Conservation (phyloP, 2,797 vertebrate genomes). For the Erpetoichthys calabaricus region DNA sequence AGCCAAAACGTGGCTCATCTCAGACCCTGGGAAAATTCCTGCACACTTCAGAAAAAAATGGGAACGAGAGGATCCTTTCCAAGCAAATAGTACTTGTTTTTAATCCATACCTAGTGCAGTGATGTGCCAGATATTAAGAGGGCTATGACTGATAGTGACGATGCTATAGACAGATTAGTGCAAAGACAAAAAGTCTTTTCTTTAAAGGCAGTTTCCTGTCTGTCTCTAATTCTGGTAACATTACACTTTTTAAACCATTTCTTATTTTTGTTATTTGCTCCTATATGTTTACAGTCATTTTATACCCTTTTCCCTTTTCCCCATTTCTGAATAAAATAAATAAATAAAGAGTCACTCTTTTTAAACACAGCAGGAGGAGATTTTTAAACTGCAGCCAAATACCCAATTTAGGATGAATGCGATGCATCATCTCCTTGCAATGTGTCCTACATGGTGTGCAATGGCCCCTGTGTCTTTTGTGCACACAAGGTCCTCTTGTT, state of each 20-base stretch:
- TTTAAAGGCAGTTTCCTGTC: no score
- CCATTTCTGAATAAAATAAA: background rate
- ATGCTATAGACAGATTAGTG: background rate
- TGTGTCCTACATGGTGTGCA: background rate
- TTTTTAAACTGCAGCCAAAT: background rate
- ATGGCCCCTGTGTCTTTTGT: background rate
- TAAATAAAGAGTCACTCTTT: background rate
- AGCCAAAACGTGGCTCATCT: conserved; percentile 24
- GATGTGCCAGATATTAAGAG: background rate
- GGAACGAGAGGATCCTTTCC: background rate
- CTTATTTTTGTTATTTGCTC: background rate
- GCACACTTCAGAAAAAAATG: conserved; percentile 25
- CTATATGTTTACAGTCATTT: background rate
- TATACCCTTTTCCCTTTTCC: background rate
- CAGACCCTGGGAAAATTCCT: conserved; percentile 40
- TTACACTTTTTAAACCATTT: no score
- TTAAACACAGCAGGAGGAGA: no score
- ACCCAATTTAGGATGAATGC: background rate
- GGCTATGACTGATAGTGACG: background rate
- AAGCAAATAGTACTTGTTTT: background rate
- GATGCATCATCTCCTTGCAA: background rate
- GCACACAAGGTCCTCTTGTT: no score
- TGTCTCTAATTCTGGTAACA: no score
- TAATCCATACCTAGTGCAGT: conserved; percentile 3
- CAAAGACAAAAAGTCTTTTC: no score